Percentiles rank a stretch among this genome's conserved stretches.
Conservation (phyloP, 2,797 vertebrate species). For the Uromys caudimaculatus region DNA sequence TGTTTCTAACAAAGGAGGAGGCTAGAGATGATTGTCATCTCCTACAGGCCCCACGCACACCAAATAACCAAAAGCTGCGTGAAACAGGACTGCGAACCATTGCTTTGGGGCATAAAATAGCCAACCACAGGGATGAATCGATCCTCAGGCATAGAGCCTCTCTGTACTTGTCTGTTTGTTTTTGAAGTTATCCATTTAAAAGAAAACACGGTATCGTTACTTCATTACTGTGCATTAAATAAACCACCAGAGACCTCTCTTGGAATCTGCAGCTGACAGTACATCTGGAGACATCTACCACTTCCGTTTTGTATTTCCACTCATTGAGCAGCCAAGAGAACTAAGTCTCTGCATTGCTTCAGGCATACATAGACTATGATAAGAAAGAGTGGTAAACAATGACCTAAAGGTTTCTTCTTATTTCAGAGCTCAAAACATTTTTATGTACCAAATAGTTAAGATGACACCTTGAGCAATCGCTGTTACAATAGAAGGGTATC, state of each 20-base stretch:
- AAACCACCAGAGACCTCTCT: background rate
- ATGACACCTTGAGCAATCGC: background rate
- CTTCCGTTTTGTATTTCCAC: conserved; percentile 24
- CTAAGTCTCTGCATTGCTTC: background rate
- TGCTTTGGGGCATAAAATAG: background rate
- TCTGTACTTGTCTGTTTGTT: background rate
- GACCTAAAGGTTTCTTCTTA: background rate
- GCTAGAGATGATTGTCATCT: background rate
- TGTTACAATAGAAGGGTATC: background rate
- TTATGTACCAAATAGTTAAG: background rate
- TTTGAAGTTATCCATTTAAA: background rate
- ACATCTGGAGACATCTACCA: conserved; percentile 34
- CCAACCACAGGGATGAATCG: background rate
- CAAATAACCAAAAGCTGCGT: background rate
- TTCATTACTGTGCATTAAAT: background rate
- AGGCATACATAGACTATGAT: background rate
- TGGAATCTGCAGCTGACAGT: background rate
- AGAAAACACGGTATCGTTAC: background rate
- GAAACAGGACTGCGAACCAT: background rate
- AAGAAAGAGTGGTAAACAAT: background rate
- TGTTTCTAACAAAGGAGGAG: conserved; percentile 10
- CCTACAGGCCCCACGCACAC: background rate
- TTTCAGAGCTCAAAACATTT: background rate
- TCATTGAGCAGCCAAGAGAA: conserved; percentile 12
- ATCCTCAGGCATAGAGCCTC: background rate